Percentiles rank a stretch among this genome's conserved stretches.
Evolutionary conservation across 2,797 vertebrate genomes (phyloP).

Genomic region (Odontamblyopus lacepedii): DNA sequence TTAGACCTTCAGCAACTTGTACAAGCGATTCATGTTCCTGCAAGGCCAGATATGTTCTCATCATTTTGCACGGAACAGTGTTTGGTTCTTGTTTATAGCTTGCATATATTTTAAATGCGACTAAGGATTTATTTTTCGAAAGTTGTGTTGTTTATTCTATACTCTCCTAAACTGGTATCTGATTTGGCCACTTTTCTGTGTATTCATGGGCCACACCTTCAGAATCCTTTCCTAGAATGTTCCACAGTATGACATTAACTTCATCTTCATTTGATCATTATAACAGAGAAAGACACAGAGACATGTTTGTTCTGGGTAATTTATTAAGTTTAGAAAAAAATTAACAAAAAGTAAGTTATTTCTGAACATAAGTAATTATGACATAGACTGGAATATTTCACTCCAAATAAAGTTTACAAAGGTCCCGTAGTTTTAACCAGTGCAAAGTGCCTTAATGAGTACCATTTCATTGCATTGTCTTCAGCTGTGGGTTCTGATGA

Average conservation of each 20-base stretch:
- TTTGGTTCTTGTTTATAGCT: too few relatives aligned
- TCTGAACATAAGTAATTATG: constrained; percentile 34
- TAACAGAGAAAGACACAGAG: constrained; percentile 25
- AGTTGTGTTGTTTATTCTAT: too few relatives aligned
- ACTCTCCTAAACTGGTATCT: too few relatives aligned
- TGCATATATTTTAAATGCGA: too few relatives aligned
- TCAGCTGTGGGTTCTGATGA: constrained; percentile 30
- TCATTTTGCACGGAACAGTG: too few relatives aligned
- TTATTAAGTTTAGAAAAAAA: constrained; percentile 24
- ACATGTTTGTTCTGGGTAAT: constrained; percentile 17
- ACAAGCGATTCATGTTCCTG: neutral
- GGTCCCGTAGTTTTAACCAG: constrained; percentile 40
- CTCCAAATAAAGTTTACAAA: constrained; percentile 31
- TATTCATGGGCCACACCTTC: too few relatives aligned
- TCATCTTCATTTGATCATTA: too few relatives aligned
- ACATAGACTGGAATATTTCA: constrained; percentile 24
- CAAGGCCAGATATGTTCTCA: neutral
- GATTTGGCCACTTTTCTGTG: neutral
- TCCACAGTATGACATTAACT: too few relatives aligned
- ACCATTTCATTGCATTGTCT: constrained; percentile 34
- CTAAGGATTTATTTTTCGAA: too few relatives aligned
- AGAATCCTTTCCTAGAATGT: too few relatives aligned
- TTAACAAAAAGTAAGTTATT: constrained; percentile 19
- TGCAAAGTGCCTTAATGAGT: constrained; percentile 61
- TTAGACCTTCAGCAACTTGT: neutral